Conservation (phyloP, 2,797 vertebrate species). For the Oceanodroma leucorhoa region DNA sequence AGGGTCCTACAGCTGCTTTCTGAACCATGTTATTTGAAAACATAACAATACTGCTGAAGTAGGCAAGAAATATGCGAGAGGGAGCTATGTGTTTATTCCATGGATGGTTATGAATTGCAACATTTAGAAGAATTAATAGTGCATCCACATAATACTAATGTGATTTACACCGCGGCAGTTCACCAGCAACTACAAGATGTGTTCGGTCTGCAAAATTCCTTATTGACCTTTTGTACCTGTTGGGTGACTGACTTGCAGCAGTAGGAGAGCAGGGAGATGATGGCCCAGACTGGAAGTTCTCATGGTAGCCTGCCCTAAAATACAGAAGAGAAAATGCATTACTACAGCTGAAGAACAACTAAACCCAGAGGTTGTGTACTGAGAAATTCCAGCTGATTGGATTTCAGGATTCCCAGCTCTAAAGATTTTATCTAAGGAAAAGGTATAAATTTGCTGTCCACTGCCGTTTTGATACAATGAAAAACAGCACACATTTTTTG, state of each 20-base stretch:
- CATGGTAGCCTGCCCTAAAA: slow-evolving; percentile 84
- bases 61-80: neutral
- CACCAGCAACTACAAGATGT: neutral
- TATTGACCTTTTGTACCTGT: slow-evolving; percentile 85
- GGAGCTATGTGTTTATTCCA: neutral
- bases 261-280: slow-evolving; percentile 78
- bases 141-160: neutral
- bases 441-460: neutral
- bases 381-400: neutral
- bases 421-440: neutral
- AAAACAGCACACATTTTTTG: neutral
- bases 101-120: neutral
- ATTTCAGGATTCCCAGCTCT: neutral
- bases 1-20: neutral
- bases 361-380: rapidly evolving
- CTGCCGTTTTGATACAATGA: neutral
- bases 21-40: slow-evolving; percentile 5
- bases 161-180: neutral
- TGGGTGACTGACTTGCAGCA: slow-evolving; percentile 84
- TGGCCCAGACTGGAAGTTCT: slow-evolving; percentile 76
- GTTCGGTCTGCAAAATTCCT: neutral
- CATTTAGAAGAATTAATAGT: neutral
- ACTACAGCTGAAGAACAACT: neutral
- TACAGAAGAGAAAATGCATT: slow-evolving; percentile 30
- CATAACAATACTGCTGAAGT: neutral